Evolutionary conservation across 2,113 vertebrate species (phyloP).

Genomic region (Callipepla squamata): DNA sequence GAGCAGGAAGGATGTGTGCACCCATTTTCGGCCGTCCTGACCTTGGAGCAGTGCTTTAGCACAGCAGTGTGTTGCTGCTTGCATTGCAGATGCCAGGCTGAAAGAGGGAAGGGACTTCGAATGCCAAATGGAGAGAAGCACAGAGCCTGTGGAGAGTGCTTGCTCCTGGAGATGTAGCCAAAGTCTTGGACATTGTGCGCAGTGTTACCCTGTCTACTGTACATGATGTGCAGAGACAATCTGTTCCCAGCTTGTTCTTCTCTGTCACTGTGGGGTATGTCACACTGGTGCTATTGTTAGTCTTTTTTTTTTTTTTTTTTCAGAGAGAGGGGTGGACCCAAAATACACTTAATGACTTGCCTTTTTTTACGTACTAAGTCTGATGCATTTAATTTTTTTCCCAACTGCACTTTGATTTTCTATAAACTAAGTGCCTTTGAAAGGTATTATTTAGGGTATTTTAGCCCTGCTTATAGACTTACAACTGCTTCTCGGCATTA

Average conservation of each 20-base stretch:
- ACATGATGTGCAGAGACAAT: background rate
- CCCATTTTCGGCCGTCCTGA: background rate
- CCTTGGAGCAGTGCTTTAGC: background rate
- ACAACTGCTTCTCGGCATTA: background rate
- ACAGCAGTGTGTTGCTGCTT: accelerated
- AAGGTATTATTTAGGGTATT: background rate
- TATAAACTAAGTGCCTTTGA: background rate
- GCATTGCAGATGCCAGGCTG: accelerated
- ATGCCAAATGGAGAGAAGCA: background rate
- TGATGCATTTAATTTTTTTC: background rate
- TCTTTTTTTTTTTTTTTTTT: background rate
- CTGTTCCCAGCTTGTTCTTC: slow-evolving; percentile 13
- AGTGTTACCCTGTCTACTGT: background rate
- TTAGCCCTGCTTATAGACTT: background rate
- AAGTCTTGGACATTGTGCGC: background rate
- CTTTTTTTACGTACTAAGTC: background rate
- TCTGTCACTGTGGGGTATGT: background rate
- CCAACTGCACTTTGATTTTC: background rate
- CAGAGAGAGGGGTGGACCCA: background rate
- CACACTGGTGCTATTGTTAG: background rate
- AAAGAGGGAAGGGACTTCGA: background rate
- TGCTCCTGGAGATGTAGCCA: background rate
- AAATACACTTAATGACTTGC: background rate
- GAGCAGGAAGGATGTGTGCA: background rate
- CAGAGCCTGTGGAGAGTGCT: background rate